A percentile compares a stretch with the other conserved stretches of the same genome.
Evolutionary conservation across 2,888 invertebrate genomes (phyloP).

Genomic region (Formica aserva): DNA sequence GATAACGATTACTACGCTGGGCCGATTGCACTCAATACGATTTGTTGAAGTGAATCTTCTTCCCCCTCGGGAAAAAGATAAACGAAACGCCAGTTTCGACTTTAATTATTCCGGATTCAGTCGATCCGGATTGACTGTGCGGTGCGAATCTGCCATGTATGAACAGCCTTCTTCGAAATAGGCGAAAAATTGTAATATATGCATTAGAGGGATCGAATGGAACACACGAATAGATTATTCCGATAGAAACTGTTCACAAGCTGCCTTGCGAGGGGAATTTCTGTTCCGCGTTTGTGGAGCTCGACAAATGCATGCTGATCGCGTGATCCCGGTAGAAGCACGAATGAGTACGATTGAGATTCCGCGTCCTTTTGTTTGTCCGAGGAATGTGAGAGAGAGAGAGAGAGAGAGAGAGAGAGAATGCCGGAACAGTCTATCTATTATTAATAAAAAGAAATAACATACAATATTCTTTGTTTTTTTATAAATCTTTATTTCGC

Average conservation of each 20-base stretch:
- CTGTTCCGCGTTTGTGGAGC: constrained; percentile 58
- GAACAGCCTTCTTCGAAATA: constrained; percentile 25
- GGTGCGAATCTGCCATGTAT: background rate
- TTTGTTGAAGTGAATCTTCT: background rate
- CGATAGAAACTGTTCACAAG: constrained; percentile 76
- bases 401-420: too few species aligned
- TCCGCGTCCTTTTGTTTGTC: constrained; percentile 62
- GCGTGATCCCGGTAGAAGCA: constrained; percentile 45
- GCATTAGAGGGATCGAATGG: constrained; percentile 60
- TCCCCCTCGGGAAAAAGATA: background rate
- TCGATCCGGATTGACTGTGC: constrained; percentile 10
- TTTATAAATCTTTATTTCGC: constrained; percentile 23
- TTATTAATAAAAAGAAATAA: constrained; percentile 77
- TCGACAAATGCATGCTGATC: constrained; percentile 48
- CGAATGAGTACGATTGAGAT: constrained; percentile 58
- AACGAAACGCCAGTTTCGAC: background rate
- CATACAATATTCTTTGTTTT: constrained; percentile 53
- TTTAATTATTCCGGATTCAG: constrained; percentile 18
- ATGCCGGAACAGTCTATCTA: constrained; percentile 73
- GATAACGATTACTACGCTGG: background rate
- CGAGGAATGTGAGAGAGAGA: constrained; percentile 51
- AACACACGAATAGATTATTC: constrained; percentile 65
- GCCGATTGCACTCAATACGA: background rate
- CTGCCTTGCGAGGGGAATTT: constrained; percentile 75
- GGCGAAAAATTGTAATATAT: constrained; percentile 73